A percentile compares a stretch with the other conserved stretches of the same genome.
phyloP scores from a whole-genome alignment of 2,797 vertebrate genomes.

The Enteromius mattozi region DNA sequence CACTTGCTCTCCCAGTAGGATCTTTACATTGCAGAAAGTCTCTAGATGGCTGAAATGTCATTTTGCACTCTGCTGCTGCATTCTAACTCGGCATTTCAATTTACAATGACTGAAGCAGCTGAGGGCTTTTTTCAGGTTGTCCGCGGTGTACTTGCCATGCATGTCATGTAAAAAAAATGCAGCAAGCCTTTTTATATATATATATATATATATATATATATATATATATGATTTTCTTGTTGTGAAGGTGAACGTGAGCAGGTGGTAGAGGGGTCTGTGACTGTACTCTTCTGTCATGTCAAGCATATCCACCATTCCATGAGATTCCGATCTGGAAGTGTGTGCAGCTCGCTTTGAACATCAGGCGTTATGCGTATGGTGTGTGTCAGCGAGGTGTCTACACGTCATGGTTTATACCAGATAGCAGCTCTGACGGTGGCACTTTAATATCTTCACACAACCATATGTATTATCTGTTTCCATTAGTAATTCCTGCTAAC shows the following conservation, averaged over 20 bases:
- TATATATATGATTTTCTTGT: not conserved
- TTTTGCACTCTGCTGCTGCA: slow-evolving; percentile 19
- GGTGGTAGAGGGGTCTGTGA: not conserved
- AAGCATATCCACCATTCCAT: slow-evolving; percentile 1
- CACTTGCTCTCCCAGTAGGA: slow-evolving; percentile 71
- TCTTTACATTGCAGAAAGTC: slow-evolving; percentile 33
- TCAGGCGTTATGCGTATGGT: not conserved
- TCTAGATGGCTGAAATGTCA: slow-evolving; percentile 38
- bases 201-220: not conserved
- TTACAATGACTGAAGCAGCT: slow-evolving; percentile 32
- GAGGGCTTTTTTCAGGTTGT: slow-evolving; percentile 23
- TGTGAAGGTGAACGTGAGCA: not conserved
- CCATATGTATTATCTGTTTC: slow-evolving; percentile 38
- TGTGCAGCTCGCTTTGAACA: not conserved
- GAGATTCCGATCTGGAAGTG: slow-evolving; percentile 15
- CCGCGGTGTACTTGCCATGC: slow-evolving; percentile 14
- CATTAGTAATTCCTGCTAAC: slow-evolving; percentile 39
- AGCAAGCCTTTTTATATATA: slow-evolving; percentile 1
- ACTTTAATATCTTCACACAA: slow-evolving; percentile 46
- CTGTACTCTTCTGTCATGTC: not conserved
- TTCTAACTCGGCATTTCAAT: slow-evolving; percentile 50
- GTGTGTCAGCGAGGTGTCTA: slow-evolving; percentile 6
- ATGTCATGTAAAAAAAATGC: slow-evolving; percentile 35
- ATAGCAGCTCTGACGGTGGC: slow-evolving; percentile 33
- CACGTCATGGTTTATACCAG: slow-evolving; percentile 31